Conservation (phyloP, 1,140 invertebrate species). For the Tetramorium simillimum region DNA sequence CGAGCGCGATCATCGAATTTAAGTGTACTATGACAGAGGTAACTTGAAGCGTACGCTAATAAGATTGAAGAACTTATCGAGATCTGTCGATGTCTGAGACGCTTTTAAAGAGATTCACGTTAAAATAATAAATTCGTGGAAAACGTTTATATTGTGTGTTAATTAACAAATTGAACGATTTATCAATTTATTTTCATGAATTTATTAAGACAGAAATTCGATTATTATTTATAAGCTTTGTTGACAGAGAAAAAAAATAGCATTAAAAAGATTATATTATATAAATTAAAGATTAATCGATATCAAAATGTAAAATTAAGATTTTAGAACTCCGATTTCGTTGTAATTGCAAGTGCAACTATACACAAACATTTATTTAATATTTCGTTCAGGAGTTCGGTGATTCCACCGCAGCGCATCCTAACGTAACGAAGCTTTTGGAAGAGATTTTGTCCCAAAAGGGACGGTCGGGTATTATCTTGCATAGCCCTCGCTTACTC, state of each 20-base stretch:
- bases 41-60: constrained; percentile 16
- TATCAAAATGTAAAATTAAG: neutral
- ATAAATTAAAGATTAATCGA: neutral
- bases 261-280: neutral
- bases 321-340: neutral
- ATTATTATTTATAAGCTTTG: neutral
- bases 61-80: constrained; percentile 46
- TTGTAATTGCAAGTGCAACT: neutral
- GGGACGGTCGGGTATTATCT: constrained; percentile 74
- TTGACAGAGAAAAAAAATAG: neutral
- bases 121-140: constrained; percentile 32
- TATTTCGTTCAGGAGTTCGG: constrained; percentile 8
- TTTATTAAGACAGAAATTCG: neutral
- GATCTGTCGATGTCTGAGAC: constrained; percentile 21
- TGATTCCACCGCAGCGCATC: constrained; percentile 15
- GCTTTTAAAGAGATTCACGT: constrained; percentile 15
- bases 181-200: neutral
- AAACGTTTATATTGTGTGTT: neutral
- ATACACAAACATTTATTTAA: constrained; percentile 8
- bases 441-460: constrained; percentile 67
- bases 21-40: neutral
- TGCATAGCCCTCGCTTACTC: constrained; percentile 54
- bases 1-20: constrained; percentile 48
- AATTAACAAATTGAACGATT: constrained; percentile 5
- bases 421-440: constrained; percentile 40